phyloP scores from a whole-genome alignment of 2,888 invertebrate species.

The Pachliopta kotzebuea region DNA sequence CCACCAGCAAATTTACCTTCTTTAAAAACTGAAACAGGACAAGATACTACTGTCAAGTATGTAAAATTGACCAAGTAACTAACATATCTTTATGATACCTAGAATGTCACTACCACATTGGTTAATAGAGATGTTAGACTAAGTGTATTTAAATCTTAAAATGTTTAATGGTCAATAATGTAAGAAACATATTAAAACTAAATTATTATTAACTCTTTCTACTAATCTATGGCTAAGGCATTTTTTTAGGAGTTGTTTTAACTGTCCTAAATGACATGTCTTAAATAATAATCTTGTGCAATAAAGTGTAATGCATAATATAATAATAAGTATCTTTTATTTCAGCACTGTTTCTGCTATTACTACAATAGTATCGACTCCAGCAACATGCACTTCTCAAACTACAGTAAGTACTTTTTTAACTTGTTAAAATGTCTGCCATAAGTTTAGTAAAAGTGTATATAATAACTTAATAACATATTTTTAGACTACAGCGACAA shows the following conservation, averaged over 20 bases:
- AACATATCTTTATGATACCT: neutral
- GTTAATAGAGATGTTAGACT: too few species aligned
- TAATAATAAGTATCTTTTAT: slow-evolving; percentile 34
- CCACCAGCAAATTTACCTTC: slow-evolving; percentile 99
- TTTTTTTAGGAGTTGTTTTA: neutral
- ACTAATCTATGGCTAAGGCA: too few species aligned
- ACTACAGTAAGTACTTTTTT: slow-evolving; percentile 58
- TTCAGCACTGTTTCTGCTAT: slow-evolving; percentile 70
- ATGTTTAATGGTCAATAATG: too few species aligned
- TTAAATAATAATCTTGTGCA: neutral
- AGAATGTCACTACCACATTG: neutral
- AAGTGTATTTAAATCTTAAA: too few species aligned
- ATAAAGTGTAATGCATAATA: neutral
- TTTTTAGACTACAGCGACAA: slow-evolving; percentile 76
- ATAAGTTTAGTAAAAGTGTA: neutral
- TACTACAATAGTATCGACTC: slow-evolving; percentile 66
- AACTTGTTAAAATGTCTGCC: too few species aligned
- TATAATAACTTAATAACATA: neutral
- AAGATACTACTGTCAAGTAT: slow-evolving; percentile 74
- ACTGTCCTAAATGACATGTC: neutral
- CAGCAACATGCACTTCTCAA: slow-evolving; percentile 74
- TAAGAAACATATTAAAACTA: too few species aligned
- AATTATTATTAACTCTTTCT: too few species aligned
- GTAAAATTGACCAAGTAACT: slow-evolving; percentile 34
- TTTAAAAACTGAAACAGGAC: slow-evolving; percentile 94